Base-by-base conservation (phyloP, 2,888 invertebrate species). In the Drosophila nr. fundita region DNA sequence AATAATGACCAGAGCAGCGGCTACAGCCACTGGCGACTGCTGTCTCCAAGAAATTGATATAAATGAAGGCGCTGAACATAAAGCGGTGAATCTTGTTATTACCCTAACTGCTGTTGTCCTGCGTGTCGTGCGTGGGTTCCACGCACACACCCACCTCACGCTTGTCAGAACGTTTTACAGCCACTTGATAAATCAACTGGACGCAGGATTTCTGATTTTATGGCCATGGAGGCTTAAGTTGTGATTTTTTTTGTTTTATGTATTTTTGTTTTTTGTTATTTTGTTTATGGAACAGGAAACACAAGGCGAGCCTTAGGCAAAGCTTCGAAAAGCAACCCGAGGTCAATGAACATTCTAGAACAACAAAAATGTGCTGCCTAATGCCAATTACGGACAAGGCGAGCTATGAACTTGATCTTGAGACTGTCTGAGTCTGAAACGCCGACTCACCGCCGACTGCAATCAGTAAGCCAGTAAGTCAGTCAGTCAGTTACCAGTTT, bases 321-420 rank as follows among this genome's bases (percentile, higher is more conserved):
- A 59, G 24, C 29, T 45, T 38, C 4, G 50, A 32, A 36, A 66
- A 76, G 63, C 18, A 36, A 55, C 13, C 4, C 45, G 27, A 58
- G 54, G 52, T 40, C 53, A 30, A 53, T 66, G 53, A 69, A 73
- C 65, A 63, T 62, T 64, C 45, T 82, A 61, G 24, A 45, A 45
- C 24, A 45, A 24, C 40, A 73, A 63, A 77, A 65, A 82, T 80
- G 73, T 68, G 60, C 49, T 57, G 62, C 48, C 59, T 59, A 55
- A 62, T 66, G 55, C 89, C 85, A 68, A 80, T 88, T 90, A 83
- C 78, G 89, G 73, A 74, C 87, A 89, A 87, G 90, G 89, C 80
- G 45, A 90, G 75, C 82, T 75, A 29, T 90, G 90, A 87, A 89
- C 87, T 90, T 87, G 87, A 90, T 87, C 87, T 87, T 87, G 86